Conservation (phyloP, 2,888 invertebrate species). For the Periphyllus acericola region DNA sequence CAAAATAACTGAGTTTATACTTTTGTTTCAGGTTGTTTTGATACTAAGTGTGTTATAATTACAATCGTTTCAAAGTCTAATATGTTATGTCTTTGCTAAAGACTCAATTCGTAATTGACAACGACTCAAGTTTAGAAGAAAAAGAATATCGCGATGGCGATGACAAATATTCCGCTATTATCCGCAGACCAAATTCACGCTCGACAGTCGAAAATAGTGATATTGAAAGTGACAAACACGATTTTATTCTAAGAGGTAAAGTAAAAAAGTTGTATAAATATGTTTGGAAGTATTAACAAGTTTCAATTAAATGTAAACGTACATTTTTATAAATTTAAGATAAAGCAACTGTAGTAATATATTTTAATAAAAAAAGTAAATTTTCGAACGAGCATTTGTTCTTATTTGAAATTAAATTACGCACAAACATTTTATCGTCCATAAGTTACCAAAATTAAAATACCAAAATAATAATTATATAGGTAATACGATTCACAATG, state of each 20-base stretch:
- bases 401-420: no score
- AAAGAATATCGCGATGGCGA: constrained; percentile 17
- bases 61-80: not conserved
- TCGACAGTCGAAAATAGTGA: constrained; percentile 21
- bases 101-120: constrained; percentile 39
- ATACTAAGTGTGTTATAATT: not conserved
- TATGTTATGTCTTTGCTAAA: constrained; percentile 59
- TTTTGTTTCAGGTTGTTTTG: constrained; percentile 37
- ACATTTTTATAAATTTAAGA: not conserved
- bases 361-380: no score
- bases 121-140: constrained; percentile 36
- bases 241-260: constrained; percentile 55
- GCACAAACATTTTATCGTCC: no score
- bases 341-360: no score
- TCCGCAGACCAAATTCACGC: constrained; percentile 18
- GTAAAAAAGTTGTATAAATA: not conserved
- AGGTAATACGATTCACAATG: no score
- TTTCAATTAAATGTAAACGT: not conserved
- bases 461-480: no score
- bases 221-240: not conserved
- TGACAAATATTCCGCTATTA: constrained; percentile 30
- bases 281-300: not conserved
- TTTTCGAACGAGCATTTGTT: no score
- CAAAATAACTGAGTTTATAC: not conserved
- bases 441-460: no score